phyloP scores from a whole-genome alignment of 2,113 vertebrate genomes.

The Psittacus erithacus region DNA sequence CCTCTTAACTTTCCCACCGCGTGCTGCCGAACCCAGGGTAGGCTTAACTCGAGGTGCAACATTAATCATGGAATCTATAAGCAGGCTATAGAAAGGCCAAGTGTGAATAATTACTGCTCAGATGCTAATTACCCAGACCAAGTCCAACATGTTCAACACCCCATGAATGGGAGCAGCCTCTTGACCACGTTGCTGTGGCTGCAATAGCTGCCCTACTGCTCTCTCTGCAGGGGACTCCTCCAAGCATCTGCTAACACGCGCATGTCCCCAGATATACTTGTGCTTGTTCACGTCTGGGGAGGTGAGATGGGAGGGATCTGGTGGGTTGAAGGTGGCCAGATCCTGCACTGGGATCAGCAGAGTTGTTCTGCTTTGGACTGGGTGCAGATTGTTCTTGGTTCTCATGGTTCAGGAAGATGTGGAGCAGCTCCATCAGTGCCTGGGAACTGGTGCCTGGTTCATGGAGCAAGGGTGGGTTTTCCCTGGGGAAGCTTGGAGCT shows the following conservation, averaged over 20 bases:
- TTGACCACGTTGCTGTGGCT: fast-evolving
- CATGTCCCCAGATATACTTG: neutral
- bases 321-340: neutral
- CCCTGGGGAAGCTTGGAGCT: neutral
- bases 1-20: neutral
- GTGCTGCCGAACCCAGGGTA: neutral
- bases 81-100: conserved; percentile 30
- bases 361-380: neutral
- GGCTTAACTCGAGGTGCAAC: neutral
- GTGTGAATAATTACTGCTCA: conserved; percentile 35
- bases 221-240: neutral
- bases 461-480: neutral
- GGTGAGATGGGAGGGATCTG: neutral
- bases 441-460: neutral
- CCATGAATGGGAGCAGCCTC: fast-evolving
- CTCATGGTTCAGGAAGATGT: fast-evolving
- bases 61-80: conserved; percentile 16
- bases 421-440: neutral
- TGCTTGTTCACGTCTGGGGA: fast-evolving
- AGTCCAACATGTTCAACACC: neutral
- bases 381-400: neutral
- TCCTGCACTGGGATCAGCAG: neutral
- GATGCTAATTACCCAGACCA: conserved; percentile 47
- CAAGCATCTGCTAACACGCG: neutral
- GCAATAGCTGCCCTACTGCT: neutral